Evolutionary conservation across 2,888 invertebrate genomes (phyloP), one percentile per base, ranked within the genome.

Genomic region (Serrognathus titanus): DNA sequence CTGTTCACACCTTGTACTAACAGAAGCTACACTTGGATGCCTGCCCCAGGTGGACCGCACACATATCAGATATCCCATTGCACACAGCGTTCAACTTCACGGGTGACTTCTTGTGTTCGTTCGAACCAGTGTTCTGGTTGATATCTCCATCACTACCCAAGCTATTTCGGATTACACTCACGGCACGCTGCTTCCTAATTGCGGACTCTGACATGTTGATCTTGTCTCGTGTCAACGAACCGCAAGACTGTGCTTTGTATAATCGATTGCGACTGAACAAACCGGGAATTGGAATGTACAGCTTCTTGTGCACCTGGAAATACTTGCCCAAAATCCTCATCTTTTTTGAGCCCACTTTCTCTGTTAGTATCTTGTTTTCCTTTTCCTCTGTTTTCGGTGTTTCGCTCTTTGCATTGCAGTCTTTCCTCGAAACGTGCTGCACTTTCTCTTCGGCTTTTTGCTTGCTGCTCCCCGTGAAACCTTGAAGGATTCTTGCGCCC

Each of bases 241-340:
- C 79, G 79, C 89, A 85, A 1, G 83, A 83, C 66, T 84, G 81
- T 10, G 85, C 83, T 67, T 85, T 85, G 69, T 85, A 84, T 40
- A 85, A 71, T 2, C 83, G 78, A 45, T 81, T 81, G 49, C 79
- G 79, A 45, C 79, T 79, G 63, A 84, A 81, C 40, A 83, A 69
- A 12, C 82, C 81, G 1, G 85, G 82, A 57, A 85, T 66, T 2
- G 85, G 85, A 57, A 84, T 80, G 70, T 83, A 85, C n/a, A 85
- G 72, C 72, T 84, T 84, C 69, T 83, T 83, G 67, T 85, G 85
- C 52, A 88, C 84, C 58, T 87, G 86, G 71, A 88, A 85, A 68
- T 87, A 88, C 58, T 85, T 84, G 46, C 85, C 85, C 43, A 88
- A 77, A 64, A 87, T 76, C 13, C 82, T 80, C 73, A 83, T 82